Evolutionary conservation across 2,888 invertebrate genomes (phyloP), one percentile per base, ranked within the genome.

Genomic region (Cylloceria caligata): DNA sequence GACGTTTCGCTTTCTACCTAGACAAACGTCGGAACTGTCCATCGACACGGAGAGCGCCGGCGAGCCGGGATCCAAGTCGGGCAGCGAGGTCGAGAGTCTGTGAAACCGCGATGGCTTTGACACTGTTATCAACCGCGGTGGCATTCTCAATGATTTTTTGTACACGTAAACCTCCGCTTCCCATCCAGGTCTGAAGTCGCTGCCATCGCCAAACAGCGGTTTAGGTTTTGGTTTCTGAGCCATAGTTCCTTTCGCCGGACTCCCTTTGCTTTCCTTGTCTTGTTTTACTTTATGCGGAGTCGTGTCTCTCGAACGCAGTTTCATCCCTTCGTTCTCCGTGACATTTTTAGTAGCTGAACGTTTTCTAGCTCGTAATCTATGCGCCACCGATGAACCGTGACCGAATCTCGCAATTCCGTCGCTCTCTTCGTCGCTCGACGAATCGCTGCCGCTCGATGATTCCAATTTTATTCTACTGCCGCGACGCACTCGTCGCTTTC

Each of bases 161-260:
- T 96, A 97, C 87, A 95, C 95, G 88, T 96, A 97, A 19, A 97
- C 94, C 89, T 97, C 97, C 89, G 97, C 96, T 93, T 97, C 96
- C 97, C 97, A 97, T 0, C 96, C 96, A 0, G 96, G 96, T 86
- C 95, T 94, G 88, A 96, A 96, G 89, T 95, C 95, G 52, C 95
- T 95, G 39, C 96, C 96, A 90, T 95, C 95, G 3, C 96, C 96
- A 89, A 95, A 95, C 39, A 94, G 93, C n/a, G 95, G 94, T 90
- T 96, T 95, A 0, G 90, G 91, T 60, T 91, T 91, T 0, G 84
- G 19, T 67, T 91, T 92, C 30, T 89, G 88, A 1, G 85, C 80
- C 0, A 83, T 27, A 2, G 79, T 47, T 0, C 76, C 80, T 52
- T 90, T 90, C 3, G 88, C 73, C 1, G 92, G 92, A 60, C 60